Base-by-base conservation (phyloP, 2,888 invertebrate genomes). In the Drosophila histrio region DNA sequence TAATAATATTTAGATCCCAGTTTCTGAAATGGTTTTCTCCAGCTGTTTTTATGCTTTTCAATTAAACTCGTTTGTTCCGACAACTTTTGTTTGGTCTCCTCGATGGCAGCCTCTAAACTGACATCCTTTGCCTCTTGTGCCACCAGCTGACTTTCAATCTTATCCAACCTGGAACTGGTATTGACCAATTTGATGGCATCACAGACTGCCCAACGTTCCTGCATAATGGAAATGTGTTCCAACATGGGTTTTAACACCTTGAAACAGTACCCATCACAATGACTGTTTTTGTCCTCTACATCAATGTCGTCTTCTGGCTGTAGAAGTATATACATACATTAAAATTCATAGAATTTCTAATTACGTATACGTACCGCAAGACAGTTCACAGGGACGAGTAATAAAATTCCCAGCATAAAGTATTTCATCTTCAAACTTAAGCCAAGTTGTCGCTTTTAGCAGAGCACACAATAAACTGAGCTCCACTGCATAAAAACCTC, bases 231-330 rank as follows among this genome's bases (percentile, higher is more conserved):
- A 0, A 66, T 49, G 8, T 67, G 67, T 0, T 67, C 67, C 47
- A 67, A 7, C 53, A 66, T 38, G 17, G 68, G 67, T 17, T 44
- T 49, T 1, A 68, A 7, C 4, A 39, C 39, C 32, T 66, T 50
- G 3, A 39, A 46, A 28, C 68, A 68, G 9, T 59, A 60, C 1
- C 17, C 32, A 34, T 34, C 60, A 11, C 67, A 60, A 0, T n/a
- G 26, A 7, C n/a, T 11, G 2, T 17, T 41, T 4, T n/a, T 24
- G 9, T 19, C 13, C 28, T 21, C 21, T 21, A 50, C 2, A 3
- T 19, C 6, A 15, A 21, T 13, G 9, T 19, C 28, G 5, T 8
- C 19, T 2, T 19, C 8, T 21, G 28, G 28, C 53, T 65, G 22
- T 24, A 32, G 28, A 13, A 34, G 9, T n/a, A 21, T 13, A 21